These are phyloP conservation scores for Aleiodes alternator DNA, from an alignment of 2,888 invertebrate genomes.

Conservation along the genomic window DNA sequence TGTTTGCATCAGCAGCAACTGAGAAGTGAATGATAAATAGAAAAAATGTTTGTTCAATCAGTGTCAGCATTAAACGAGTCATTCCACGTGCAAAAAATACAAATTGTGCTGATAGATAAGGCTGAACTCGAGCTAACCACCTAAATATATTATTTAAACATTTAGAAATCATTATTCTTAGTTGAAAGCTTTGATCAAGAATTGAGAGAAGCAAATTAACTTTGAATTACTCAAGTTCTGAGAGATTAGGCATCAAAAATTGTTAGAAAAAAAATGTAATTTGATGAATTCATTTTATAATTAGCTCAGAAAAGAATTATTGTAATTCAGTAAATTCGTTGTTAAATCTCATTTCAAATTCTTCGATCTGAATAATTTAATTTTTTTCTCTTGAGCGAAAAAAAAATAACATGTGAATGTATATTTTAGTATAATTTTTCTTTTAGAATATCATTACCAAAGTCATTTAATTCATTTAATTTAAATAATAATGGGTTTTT, in stretches of 20 bases:
- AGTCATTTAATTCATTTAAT: neutral
- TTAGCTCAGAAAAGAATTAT: neutral
- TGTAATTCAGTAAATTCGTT: too few relatives aligned
- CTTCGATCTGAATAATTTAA: too few relatives aligned
- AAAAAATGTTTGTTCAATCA: neutral
- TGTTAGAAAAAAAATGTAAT: neutral
- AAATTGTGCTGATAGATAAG: slow-evolving; percentile 18
- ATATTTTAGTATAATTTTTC: neutral
- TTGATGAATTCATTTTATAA: neutral
- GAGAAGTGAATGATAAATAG: slow-evolving; percentile 5
- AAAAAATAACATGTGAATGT: too few relatives aligned
- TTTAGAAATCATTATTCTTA: neutral
- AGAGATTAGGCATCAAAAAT: neutral
- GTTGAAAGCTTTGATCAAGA: neutral
- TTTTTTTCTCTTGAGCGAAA: too few relatives aligned
- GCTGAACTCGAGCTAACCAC: slow-evolving; percentile 15
- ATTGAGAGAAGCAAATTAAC: neutral
- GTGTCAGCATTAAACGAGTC: slow-evolving; percentile 13
- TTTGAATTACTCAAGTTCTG: neutral
- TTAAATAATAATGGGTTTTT: neutral
- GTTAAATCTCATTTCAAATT: too few relatives aligned
- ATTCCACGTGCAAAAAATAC: slow-evolving; percentile 6
- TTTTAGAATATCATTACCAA: neutral
- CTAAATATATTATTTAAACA: slow-evolving; percentile 16
- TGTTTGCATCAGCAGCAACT: slow-evolving; percentile 16